These are phyloP conservation scores for Temnothorax longispinosus DNA, from an alignment of 1,140 invertebrate genomes.

Conservation along the genomic window DNA sequence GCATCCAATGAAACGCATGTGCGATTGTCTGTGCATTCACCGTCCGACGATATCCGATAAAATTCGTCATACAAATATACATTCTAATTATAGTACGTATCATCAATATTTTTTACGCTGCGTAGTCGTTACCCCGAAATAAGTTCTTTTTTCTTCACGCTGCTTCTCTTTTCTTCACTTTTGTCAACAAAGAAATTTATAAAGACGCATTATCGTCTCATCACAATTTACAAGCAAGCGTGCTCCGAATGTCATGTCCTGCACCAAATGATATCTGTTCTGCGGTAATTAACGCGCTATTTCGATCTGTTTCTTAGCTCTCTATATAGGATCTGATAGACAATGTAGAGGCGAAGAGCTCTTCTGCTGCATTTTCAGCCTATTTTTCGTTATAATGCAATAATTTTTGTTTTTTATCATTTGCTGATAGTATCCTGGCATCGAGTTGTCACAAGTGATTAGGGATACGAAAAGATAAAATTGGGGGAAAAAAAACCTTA, in stretches of 20 bases:
- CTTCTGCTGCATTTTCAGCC: neutral
- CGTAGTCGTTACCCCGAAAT: conserved; percentile 4
- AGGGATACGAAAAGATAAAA: neutral
- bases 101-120: neutral
- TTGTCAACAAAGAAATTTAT: neutral
- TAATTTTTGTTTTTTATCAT: neutral
- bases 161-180: neutral
- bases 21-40: neutral
- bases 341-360: neutral
- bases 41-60: neutral
- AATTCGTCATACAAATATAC: neutral
- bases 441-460: neutral
- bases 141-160: neutral
- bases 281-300: conserved; percentile 61
- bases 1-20: neutral
- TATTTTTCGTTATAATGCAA: neutral
- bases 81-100: conserved; percentile 15
- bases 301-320: conserved; percentile 26
- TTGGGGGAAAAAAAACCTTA: neutral
- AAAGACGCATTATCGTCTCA: conserved; percentile 40
- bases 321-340: conserved; percentile 14
- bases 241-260: conserved; percentile 25
- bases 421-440: neutral
- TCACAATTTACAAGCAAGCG: conserved; percentile 17
- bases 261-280: conserved; percentile 37